Percentiles rank a stretch among this genome's conserved stretches.
These are phyloP conservation scores for Eidolon dupreanum DNA, from an alignment of 2,797 vertebrate species.

Conservation along the genomic window DNA sequence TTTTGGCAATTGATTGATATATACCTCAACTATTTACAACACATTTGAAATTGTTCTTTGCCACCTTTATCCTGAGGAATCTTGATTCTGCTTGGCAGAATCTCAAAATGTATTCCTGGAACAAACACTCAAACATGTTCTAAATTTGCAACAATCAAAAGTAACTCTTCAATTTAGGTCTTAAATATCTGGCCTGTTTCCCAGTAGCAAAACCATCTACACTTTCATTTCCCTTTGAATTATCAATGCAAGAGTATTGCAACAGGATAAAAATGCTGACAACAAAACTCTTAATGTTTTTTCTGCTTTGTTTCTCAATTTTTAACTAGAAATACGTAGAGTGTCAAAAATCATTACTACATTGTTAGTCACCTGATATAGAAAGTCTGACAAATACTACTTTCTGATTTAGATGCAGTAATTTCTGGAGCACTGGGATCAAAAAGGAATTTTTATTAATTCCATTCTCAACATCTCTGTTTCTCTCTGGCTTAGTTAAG, in stretches of 20 bases:
- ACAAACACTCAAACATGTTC: neutral
- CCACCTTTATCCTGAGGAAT: neutral
- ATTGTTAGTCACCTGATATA: neutral
- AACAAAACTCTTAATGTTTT: neutral
- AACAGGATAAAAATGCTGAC: neutral
- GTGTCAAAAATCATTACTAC: neutral
- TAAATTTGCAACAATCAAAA: neutral
- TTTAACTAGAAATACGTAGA: neutral
- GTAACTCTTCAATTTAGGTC: neutral
- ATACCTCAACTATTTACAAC: neutral
- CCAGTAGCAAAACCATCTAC: neutral
- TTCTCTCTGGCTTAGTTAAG: neutral
- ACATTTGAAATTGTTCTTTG: neutral
- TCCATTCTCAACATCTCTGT: neutral
- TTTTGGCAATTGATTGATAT: neutral
- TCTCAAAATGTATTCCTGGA: neutral
- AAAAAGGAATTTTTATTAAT: neutral
- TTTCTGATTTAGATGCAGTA: neutral
- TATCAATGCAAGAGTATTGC: neutral
- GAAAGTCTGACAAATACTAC: neutral
- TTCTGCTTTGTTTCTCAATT: neutral
- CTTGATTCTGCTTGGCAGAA: neutral
- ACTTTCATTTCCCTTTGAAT: neutral
- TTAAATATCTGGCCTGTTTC: neutral
- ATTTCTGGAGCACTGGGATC: neutral